Evolutionary conservation across 2,113 vertebrate genomes (phyloP), one percentile per base, ranked within the genome.

Genomic region (Chaetodon trifascialis): DNA sequence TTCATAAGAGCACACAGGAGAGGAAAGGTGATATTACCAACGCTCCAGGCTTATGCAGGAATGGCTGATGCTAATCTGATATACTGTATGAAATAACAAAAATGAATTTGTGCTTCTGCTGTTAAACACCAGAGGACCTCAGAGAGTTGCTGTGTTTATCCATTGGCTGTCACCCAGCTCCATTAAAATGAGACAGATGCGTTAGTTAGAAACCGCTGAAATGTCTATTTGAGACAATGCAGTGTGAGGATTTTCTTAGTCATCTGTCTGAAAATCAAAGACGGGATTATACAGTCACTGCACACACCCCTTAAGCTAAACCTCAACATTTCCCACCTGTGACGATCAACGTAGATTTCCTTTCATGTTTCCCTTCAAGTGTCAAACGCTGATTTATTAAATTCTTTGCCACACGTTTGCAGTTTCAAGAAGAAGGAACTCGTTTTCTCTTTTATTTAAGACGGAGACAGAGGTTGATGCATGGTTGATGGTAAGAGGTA

Each of bases 231-330:
- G n/a, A 72, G 44, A 70, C 75, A 12, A 7, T 9, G 4, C 8
- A 72, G 5, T 2, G 0, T 49, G 44, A 75, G 56, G 65, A 51
- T 42, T 80, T 81, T 72, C 72, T 89, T 77, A 86, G 69, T 91
- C 89, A 89, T 82, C 73, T 30, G 73, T 91, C 86, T 87, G 71
- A 56, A 76, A 79, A 64, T 72, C 60, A 84, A 65, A 73, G 47
- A 49, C 21, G 0, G 62, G 51, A 76, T 80, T 67, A 62, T 11
- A 69, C 30, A 68, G 38, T 72, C 54, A 65, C 30, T 40, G 10
- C 51, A 54, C 63, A 19, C 56, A 60, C 19, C 40, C 70, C 36
- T 63, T 10, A 2, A 75, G 44, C 51, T 34, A 78, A 59, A 81
- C 78, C 30, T 64, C 72, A 83, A 69, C 73, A 78, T 76, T 73